Evolutionary conservation across 2,888 invertebrate genomes (phyloP).

Genomic region (Caradrina kadenii): DNA sequence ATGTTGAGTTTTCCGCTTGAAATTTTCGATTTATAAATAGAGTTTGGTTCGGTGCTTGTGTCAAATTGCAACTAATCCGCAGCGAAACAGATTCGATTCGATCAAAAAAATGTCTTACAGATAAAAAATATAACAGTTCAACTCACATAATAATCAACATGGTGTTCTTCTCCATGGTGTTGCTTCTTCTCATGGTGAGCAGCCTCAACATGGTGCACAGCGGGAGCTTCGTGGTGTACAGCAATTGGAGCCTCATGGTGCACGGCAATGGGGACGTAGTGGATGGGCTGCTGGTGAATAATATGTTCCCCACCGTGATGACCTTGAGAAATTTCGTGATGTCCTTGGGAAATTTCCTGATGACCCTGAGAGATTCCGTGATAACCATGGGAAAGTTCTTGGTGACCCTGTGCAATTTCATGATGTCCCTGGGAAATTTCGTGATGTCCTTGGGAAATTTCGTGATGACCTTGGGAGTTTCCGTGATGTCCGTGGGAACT

Average conservation of each 20-base stretch:
- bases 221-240: slow-evolving; percentile 26
- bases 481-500: slow-evolving; percentile 29
- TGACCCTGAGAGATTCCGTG: slow-evolving; percentile 17
- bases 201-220: slow-evolving; percentile 37
- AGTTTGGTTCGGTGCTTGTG: background rate
- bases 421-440: slow-evolving; percentile 22
- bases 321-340: slow-evolving; percentile 31
- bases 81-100: background rate
- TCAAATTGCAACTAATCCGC: background rate
- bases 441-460: slow-evolving; percentile 3
- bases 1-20: too few relatives aligned
- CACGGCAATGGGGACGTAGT: slow-evolving; percentile 50
- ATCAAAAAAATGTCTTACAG: background rate
- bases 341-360: slow-evolving; percentile 21
- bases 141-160: slow-evolving; percentile 76
- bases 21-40: background rate
- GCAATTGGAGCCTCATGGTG: slow-evolving; percentile 54
- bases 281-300: slow-evolving; percentile 54
- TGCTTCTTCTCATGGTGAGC: slow-evolving; percentile 47
- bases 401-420: slow-evolving; percentile 21
- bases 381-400: slow-evolving; percentile 12
- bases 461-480: slow-evolving; percentile 6
- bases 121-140: background rate
- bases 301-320: slow-evolving; percentile 53
- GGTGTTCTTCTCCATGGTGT: slow-evolving; percentile 69